A percentile compares a stretch with the other conserved stretches of the same genome.
Evolutionary conservation across 2,888 invertebrate genomes (phyloP).

Genomic region (Drosophila maculinotata): DNA sequence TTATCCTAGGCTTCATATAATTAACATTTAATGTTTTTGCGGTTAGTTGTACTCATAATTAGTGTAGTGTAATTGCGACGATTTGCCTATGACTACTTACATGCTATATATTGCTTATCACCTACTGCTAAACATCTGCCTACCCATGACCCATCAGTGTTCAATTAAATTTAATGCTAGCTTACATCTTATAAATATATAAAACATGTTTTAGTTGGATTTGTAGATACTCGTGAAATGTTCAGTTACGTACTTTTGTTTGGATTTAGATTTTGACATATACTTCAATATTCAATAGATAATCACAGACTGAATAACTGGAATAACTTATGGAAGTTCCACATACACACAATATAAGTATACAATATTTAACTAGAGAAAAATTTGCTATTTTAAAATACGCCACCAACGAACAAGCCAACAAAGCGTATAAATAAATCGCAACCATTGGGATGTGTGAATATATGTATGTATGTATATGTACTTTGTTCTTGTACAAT

Average conservation of each 20-base stretch:
- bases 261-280: constrained; percentile 48
- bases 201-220: constrained; percentile 43
- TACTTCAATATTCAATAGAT: constrained; percentile 67
- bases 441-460: constrained; percentile 23
- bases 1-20: constrained; percentile 43
- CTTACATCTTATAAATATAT: constrained; percentile 26
- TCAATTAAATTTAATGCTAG: constrained; percentile 34
- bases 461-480: constrained; percentile 12
- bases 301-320: constrained; percentile 77
- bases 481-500: constrained; percentile 28
- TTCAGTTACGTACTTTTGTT: constrained; percentile 65
- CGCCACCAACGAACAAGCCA: constrained; percentile 33
- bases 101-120: constrained; percentile 58
- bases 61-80: constrained; percentile 66
- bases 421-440: constrained; percentile 44
- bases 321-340: constrained; percentile 71
- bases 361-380: constrained; percentile 53
- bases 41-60: constrained; percentile 70
- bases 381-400: constrained; percentile 73
- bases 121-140: constrained; percentile 80
- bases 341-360: constrained; percentile 27
- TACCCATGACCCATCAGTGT: constrained; percentile 73
- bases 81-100: constrained; percentile 56
- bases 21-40: constrained; percentile 67
- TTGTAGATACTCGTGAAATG: constrained; percentile 61